These are phyloP conservation scores for Oncorhynchus gorbuscha DNA, from an alignment of 2,113 vertebrate species.

Conservation along the genomic window DNA sequence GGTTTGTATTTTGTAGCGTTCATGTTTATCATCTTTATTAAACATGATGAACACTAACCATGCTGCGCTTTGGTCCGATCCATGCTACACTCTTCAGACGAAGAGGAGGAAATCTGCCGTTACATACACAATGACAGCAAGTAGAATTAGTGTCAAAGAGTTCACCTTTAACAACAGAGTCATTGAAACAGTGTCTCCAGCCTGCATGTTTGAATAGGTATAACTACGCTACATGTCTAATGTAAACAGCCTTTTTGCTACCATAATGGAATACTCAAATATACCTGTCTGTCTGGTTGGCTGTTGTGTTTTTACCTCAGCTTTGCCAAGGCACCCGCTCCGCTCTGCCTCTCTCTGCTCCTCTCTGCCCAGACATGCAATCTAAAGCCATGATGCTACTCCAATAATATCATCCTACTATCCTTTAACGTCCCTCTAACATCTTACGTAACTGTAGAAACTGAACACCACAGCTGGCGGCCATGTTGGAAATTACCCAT, in stretches of 20 bases:
- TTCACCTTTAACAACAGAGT: too few species aligned
- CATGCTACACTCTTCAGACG: too few species aligned
- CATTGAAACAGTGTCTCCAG: not conserved
- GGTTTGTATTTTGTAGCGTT: too few species aligned
- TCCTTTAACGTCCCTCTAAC: slow-evolving; percentile 11
- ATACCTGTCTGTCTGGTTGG: slow-evolving; percentile 25
- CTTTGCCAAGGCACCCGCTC: slow-evolving; percentile 14
- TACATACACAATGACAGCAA: too few species aligned
- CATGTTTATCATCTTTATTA: too few species aligned
- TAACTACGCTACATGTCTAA: not conserved
- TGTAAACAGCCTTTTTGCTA: too few species aligned
- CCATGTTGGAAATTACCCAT: not conserved
- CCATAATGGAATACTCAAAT: not conserved
- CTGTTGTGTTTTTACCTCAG: slow-evolving; percentile 25
- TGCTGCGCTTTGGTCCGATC: too few species aligned
- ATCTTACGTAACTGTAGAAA: not conserved
- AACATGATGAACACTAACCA: too few species aligned
- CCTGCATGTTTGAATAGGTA: slow-evolving; percentile 26
- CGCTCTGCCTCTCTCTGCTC: not conserved
- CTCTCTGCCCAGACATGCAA: slow-evolving; percentile 41
- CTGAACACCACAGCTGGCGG: not conserved
- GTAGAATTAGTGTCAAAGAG: too few species aligned
- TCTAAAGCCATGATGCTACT: slow-evolving; percentile 1
- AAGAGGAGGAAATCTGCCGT: too few species aligned
- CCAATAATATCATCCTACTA: slow-evolving; percentile 10